Evolutionary conservation across 2,888 invertebrate species (phyloP).

Genomic region (Gymnosoma rotundatum): DNA sequence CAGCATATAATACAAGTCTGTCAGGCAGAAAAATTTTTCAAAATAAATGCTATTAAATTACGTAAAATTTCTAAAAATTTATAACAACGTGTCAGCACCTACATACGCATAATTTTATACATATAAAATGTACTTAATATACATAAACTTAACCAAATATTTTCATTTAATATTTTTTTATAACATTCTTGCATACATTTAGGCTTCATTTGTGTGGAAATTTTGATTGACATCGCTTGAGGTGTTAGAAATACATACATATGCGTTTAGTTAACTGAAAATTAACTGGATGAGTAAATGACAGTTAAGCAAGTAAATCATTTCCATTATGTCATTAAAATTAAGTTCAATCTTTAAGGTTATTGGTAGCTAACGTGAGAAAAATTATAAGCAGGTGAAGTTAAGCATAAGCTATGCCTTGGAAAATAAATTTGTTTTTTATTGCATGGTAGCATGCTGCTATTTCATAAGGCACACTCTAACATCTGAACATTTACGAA

Average conservation of each 20-base stretch:
- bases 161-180: slow-evolving; percentile 22
- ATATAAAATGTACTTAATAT: not conserved
- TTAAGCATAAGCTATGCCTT: not conserved
- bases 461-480: too few relatives aligned
- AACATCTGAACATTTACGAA: too few relatives aligned
- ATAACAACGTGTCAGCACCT: slow-evolving; percentile 13
- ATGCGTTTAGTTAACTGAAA: not conserved
- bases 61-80: not conserved
- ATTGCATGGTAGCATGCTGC: too few relatives aligned
- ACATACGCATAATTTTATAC: not conserved
- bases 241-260: not conserved
- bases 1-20: slow-evolving; percentile 15
- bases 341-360: slow-evolving; percentile 1
- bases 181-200: slow-evolving; percentile 38
- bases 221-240: slow-evolving; percentile 50
- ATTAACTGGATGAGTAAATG: slow-evolving; percentile 16
- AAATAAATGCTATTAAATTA: slow-evolving; percentile 16
- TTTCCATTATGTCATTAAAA: slow-evolving; percentile 19
- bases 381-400: not conserved
- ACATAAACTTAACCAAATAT: slow-evolving; percentile 24
- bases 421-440: too few relatives aligned
- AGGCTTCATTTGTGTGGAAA: slow-evolving; percentile 47
- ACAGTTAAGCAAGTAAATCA: slow-evolving; percentile 28
- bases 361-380: not conserved
- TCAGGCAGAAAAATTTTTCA: not conserved